Base-by-base conservation (phyloP, 2,113 vertebrate genomes). In the Brachyhypopomus gauderio region DNA sequence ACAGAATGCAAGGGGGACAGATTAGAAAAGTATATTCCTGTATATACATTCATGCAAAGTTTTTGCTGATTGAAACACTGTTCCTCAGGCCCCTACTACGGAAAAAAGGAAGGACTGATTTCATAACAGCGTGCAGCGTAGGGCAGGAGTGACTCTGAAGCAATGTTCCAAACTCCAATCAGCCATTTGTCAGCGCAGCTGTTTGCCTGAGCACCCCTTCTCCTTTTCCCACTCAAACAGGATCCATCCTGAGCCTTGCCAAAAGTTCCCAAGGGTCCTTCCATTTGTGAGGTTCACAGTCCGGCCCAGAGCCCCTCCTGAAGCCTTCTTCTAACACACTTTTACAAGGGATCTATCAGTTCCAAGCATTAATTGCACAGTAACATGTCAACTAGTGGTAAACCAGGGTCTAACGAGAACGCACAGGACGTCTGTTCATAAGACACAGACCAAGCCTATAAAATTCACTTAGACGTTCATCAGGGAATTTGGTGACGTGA, bases 181-280 rank as follows among this genome's bases (percentile, higher is more conserved):
- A 63, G 56, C 20, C 55, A 23, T 87, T 87, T 77, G 79, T 89
- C 89, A 90, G 70, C 62, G 86, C 91, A 92, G 90, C 90, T 90
- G 86, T 87, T 79, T 87, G 85, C 67, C 73, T 85, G 84, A 80
- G 80, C 30, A 87, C 79, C 85, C 80, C 64, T 55, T 48, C 25
- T 2, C 1, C 0, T 72, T 76, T 83, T 90, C 88, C 90, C 90
- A 90, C 63, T 72, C 23, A 36, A 77, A 36, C 62, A 62, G 58
- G 80, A 86, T 85, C 71, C 76, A 80, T 88, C 79, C 80, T 74
- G 84, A 45, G 80, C 84, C 72, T 19, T 67, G 75, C 75, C 83
- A 85, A 30, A 72, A 58, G 41, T 38, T 85, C 73, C 63, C 69
- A 19, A 56, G 71, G 84, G 79, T 82, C 48, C 5, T 41, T 77